These are phyloP conservation scores for Macrobrachium nipponense DNA, from an alignment of 1,140 invertebrate genomes.

Conservation along the genomic window DNA sequence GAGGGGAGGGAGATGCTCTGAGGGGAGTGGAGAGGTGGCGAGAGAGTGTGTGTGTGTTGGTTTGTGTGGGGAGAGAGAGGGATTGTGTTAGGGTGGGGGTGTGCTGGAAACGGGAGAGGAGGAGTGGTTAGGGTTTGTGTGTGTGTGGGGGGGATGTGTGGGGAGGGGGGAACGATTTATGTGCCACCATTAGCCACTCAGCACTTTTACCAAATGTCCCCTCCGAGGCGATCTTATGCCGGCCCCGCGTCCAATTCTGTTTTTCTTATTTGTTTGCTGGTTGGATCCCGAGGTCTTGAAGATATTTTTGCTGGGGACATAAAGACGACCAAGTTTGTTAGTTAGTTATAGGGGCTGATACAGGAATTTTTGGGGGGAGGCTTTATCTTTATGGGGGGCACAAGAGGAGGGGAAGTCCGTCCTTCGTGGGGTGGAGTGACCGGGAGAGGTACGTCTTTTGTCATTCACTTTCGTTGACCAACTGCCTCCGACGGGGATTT, in stretches of 20 bases:
- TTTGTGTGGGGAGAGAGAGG: neutral
- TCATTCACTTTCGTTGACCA: no score
- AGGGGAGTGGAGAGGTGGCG: neutral
- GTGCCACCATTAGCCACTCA: constrained; percentile 61
- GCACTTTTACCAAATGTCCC: constrained; percentile 62
- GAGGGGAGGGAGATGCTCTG: no score
- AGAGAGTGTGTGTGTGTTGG: neutral
- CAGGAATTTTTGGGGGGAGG: no score
- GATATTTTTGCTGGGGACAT: constrained; percentile 48
- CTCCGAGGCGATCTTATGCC: constrained; percentile 59
- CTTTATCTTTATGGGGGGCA: no score
- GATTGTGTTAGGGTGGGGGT: neutral
- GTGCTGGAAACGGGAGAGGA: no score
- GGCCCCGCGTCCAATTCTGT: constrained; percentile 61
- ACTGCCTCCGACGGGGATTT: no score
- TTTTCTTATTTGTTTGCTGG: constrained; percentile 62
- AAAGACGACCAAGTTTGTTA: constrained; percentile 13
- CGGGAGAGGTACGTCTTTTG: no score
- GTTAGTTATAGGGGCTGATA: no score
- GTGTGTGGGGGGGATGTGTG: no score
- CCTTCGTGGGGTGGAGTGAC: no score
- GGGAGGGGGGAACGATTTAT: constrained; percentile 51
- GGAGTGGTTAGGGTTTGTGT: no score
- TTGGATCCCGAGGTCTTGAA: constrained; percentile 3
- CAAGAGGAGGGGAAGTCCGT: no score